Evolutionary conservation across 2,888 invertebrate species (phyloP), one percentile per base, ranked within the genome.

Genomic region (Escarpia spicata): DNA sequence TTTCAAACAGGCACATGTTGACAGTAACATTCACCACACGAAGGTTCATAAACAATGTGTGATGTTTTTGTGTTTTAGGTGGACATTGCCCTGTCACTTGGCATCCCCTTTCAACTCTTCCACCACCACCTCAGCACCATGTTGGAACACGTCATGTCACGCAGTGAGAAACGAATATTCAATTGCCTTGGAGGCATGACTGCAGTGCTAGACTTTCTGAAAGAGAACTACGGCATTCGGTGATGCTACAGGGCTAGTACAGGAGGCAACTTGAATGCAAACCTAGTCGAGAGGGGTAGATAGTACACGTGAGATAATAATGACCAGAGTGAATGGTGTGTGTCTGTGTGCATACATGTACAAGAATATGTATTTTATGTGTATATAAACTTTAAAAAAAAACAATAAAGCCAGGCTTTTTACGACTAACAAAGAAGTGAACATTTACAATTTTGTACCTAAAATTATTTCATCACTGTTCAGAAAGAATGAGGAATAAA

Each of bases 51-150:
- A 37, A 37, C 37, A 37, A 37, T 37, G 37, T 89, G 31, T 92
- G 37, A 52, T 92, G 8, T 93, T 89, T 89, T 93, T 52, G 91
- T 92, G 93, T 94, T 94, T 45, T 95, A 96, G 96, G 93, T 96
- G 43, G 95, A 97, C 91, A 97, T 97, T 1, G 96, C 97, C 93
- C 95, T 97, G 91, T 97, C 97, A 44, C 97, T 97, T 94, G 97
- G 98, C 93, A 97, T 98, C 93, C 97, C 97, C 92, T 99, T 98
- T 96, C 98, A 98, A 94, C 98, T 98, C 95, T 98, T 99, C 95
- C 99, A 99, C 97, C 99, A 99, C 96, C 99, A 99, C 97, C 97
- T 99, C 94, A 98, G 98, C 92, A 99, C 98, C 96, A 99, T 99
- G 99, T 97, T 98, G 95, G 98, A 99, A 95, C 98, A 98, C 96